phyloP scores from a whole-genome alignment of 2,888 invertebrate genomes.

The Andrena hattorfiana region DNA sequence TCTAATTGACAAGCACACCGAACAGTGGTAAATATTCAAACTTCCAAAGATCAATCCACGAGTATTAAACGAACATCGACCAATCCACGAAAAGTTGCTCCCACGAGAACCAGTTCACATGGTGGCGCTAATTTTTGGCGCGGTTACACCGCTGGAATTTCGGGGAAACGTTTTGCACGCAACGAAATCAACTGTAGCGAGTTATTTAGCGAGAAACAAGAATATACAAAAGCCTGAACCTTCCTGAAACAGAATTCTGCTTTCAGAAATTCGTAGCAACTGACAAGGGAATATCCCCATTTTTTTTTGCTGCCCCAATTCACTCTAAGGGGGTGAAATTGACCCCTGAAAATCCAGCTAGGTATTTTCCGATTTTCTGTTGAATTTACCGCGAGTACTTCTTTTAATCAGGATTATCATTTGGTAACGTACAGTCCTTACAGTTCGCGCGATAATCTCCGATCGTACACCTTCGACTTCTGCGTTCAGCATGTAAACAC shows the following conservation, averaged over 20 bases:
- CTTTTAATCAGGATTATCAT: too few relatives aligned
- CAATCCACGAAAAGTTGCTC: slow-evolving; percentile 48
- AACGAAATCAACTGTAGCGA: slow-evolving; percentile 7
- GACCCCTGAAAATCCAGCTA: too few relatives aligned
- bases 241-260: too few relatives aligned
- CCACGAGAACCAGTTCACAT: slow-evolving; percentile 42
- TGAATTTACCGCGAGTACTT: too few relatives aligned
- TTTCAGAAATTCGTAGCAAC: not conserved
- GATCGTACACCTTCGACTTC: slow-evolving; percentile 2
- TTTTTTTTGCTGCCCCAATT: too few relatives aligned
- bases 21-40: slow-evolving; percentile 30
- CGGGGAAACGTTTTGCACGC: not conserved
- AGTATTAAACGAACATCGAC: slow-evolving; percentile 25
- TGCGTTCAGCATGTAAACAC: slow-evolving; percentile 34
- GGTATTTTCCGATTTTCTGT: too few relatives aligned
- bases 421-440: not conserved
- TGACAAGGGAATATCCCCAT: too few relatives aligned
- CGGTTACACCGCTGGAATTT: slow-evolving; percentile 19
- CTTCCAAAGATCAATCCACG: slow-evolving; percentile 30
- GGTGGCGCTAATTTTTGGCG: slow-evolving; percentile 52
- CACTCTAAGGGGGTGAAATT: too few relatives aligned
- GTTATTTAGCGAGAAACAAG: not conserved
- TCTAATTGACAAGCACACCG: slow-evolving; percentile 64
- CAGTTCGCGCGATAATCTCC: not conserved
- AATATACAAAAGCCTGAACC: not conserved